phyloP scores from a whole-genome alignment of 2,797 vertebrate genomes.

The Enteromius mattozi region DNA sequence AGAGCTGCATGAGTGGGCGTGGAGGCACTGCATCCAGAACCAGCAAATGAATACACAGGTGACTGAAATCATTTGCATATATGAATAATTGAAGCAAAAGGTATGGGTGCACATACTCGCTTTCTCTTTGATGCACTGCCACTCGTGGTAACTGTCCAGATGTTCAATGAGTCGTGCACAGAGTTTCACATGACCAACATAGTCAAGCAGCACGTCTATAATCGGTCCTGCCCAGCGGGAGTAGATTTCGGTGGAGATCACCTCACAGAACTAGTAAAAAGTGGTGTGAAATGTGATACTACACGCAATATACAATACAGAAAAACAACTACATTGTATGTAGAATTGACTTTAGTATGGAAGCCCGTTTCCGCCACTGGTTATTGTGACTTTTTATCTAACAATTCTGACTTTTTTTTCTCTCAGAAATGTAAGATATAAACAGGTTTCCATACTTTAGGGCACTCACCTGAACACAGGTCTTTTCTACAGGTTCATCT shows the following conservation, averaged over 20 bases:
- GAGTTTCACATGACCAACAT: slow-evolving; percentile 90
- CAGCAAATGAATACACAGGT: slow-evolving; percentile 11
- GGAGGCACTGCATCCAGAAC: slow-evolving; percentile 81
- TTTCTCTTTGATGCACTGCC: slow-evolving; percentile 89
- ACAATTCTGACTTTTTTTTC: no score
- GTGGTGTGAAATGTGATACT: background rate
- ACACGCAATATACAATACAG: background rate
- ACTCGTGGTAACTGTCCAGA: slow-evolving; percentile 89
- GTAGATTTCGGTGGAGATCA: slow-evolving; percentile 86
- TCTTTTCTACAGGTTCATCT: background rate
- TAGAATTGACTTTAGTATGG: background rate
- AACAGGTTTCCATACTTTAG: background rate
- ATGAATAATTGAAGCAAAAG: slow-evolving; percentile 21
- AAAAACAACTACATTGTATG: background rate
- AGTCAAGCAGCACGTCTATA: slow-evolving; percentile 92
- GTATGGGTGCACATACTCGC: slow-evolving; percentile 77
- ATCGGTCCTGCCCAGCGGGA: slow-evolving; percentile 92
- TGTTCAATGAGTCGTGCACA: slow-evolving; percentile 90
- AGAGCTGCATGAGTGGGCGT: slow-evolving; percentile 82
- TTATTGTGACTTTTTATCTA: no score
- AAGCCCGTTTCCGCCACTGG: no score
- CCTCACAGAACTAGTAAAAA: slow-evolving; percentile 89
- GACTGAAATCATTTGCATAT: slow-evolving; percentile 20
- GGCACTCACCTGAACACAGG: slow-evolving; percentile 77
- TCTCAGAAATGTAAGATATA: no score